Evolutionary conservation across 2,888 invertebrate genomes (phyloP), one percentile per base, ranked within the genome.

Genomic region (Aricia artaxerxes): DNA sequence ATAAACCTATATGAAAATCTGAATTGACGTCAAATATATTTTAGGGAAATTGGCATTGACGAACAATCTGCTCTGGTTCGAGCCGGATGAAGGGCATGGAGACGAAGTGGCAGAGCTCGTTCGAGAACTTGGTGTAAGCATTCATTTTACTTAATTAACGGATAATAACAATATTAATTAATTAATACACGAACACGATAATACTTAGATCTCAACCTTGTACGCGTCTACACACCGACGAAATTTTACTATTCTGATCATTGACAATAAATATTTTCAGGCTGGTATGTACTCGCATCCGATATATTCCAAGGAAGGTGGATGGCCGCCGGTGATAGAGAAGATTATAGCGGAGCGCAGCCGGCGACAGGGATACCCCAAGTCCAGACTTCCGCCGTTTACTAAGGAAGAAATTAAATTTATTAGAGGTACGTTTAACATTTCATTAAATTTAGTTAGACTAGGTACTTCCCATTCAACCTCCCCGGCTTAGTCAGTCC

Each of bases 51-150:
- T 86, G 4, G 85, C 85, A 0, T 11, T 86, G 7, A 78, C 83
- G 0, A 85, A 83, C 73, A 80, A 86, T 6, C 53, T 85, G 35
- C 86, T 91, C 0, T 95, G 95, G 92, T 90, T 89, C 4, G 91
- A 95, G 81, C 92, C 95, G 0, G 89, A 86, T 72, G 89, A 87
- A 0, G 84, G 82, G 0, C 91, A 91, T 11, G 95, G 95, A 83
- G 87, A 88, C 7, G 92, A 91, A 78, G 92, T 95, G 1, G 92
- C 95, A 0, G 93, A 95, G 73, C 86, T 91, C 5, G 89, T 90
- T 31, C 85, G 92, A 86, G 92, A 95, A 80, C 93, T 94, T 81
- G 90, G 90, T 84, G 92, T 94, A 84, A 85, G 89, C 44, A 1
- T 9, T 24, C 9, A 64, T 44, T 44, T 44, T 5, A 40, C 40